A percentile compares a stretch with the other conserved stretches of the same genome.
Conservation (phyloP, 2,113 vertebrate species). For the Paracanthobrama guichenoti region DNA sequence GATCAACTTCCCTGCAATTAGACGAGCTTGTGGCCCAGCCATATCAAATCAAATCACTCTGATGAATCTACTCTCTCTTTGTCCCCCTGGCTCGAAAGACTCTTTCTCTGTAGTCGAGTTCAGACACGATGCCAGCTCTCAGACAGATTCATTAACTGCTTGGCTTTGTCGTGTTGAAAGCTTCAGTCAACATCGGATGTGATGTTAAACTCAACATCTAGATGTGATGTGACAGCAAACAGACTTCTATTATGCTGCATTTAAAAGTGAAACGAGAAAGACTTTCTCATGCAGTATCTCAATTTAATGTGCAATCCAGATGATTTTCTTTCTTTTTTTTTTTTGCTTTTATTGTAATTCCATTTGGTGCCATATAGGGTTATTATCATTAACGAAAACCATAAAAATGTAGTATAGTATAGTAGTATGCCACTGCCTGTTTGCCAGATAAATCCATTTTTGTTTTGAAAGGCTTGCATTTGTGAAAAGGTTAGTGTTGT, state of each 20-base stretch:
- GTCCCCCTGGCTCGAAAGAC: background rate
- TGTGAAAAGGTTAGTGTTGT: background rate
- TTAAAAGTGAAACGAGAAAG: background rate
- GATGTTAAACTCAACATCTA: background rate
- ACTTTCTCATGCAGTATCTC: background rate
- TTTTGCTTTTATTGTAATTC: background rate
- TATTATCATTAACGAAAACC: no score
- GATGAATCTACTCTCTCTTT: background rate
- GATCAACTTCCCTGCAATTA: conserved; percentile 29
- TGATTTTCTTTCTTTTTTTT: no score
- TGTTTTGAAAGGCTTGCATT: background rate
- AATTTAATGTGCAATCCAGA: background rate
- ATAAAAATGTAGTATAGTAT: no score
- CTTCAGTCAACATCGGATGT: conserved; percentile 26
- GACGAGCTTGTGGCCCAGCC: conserved; percentile 12
- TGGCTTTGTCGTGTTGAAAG: background rate
- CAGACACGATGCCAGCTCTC: conserved; percentile 10
- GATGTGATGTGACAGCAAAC: conserved; percentile 10
- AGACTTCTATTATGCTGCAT: background rate
- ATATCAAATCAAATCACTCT: conserved; percentile 37
- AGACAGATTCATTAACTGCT: conserved; percentile 4
- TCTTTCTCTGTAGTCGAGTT: conserved; percentile 4
- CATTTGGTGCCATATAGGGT: no score
- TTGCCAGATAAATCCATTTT: no score
- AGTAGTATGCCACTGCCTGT: no score